Evolutionary conservation across 2,113 vertebrate species (phyloP).

Genomic region (Ophthalmolycus amberensis): DNA sequence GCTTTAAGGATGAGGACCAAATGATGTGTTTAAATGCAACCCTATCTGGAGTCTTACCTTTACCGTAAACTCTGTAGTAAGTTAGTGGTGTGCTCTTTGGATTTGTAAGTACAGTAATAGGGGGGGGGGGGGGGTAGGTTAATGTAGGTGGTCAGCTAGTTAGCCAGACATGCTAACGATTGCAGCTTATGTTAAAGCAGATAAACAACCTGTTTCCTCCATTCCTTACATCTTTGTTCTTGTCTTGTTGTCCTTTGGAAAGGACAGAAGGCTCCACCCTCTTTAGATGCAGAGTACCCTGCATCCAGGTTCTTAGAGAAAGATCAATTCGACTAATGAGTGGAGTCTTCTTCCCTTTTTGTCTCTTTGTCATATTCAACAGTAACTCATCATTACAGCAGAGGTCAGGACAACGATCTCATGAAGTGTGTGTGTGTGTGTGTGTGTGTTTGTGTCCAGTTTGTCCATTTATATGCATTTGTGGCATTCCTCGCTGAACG

Average conservation of each 20-base stretch:
- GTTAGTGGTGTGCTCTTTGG: background rate
- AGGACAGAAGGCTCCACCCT: background rate
- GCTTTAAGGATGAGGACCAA: background rate
- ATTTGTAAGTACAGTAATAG: background rate
- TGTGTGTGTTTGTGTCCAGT: slow-evolving; percentile 7
- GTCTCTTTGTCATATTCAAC: slow-evolving; percentile 29
- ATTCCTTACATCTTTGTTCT: background rate
- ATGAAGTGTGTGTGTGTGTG: slow-evolving; percentile 25
- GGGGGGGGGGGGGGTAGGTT: background rate
- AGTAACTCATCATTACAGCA: slow-evolving; percentile 20
- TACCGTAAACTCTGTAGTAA: background rate
- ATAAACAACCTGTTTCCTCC: background rate
- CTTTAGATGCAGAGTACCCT: background rate
- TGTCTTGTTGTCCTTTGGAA: background rate
- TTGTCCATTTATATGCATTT: slow-evolving; percentile 27
- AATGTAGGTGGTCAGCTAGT: background rate
- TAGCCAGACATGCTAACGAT: background rate
- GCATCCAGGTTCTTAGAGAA: background rate
- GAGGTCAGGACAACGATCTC: slow-evolving; percentile 11
- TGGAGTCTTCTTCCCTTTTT: background rate
- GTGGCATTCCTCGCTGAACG: slow-evolving; percentile 20
- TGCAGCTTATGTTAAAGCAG: background rate
- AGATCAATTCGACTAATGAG: slow-evolving; percentile 31
- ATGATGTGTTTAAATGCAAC: background rate
- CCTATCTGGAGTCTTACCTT: background rate